These are phyloP conservation scores for Ranitomeya imitator DNA, from an alignment of 2,113 vertebrate species.

Conservation along the genomic window DNA sequence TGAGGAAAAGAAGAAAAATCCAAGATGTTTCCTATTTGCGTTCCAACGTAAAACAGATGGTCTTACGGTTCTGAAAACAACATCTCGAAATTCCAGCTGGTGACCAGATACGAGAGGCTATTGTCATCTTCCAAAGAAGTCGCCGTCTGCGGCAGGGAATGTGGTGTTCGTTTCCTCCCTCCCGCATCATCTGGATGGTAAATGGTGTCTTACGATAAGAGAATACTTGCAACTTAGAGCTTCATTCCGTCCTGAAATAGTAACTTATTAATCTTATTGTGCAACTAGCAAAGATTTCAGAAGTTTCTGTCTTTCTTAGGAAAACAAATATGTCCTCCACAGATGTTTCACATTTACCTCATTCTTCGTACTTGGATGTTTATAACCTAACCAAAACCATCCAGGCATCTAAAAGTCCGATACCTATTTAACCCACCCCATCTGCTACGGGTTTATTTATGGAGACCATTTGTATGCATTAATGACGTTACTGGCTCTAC, in stretches of 20 bases:
- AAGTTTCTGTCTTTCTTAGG: constrained; percentile 8
- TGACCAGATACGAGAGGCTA: constrained; percentile 63
- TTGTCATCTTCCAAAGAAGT: constrained; percentile 64
- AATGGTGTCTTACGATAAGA: constrained; percentile 60
- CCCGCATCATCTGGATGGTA: constrained; percentile 47
- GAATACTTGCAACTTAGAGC: constrained; percentile 58
- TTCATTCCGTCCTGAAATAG: constrained; percentile 17
- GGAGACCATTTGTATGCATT: background rate
- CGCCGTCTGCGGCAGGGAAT: constrained; percentile 62
- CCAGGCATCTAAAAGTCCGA: constrained; percentile 12
- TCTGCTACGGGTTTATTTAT: constrained; percentile 42
- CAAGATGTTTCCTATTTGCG: background rate
- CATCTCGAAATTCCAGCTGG: constrained; percentile 61
- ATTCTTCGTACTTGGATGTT: constrained; percentile 41
- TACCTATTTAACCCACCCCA: constrained; percentile 20
- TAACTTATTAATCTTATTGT: constrained; percentile 55
- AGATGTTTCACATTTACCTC: constrained; percentile 39
- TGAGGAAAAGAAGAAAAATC: background rate
- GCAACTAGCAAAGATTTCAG: constrained; percentile 51
- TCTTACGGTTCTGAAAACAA: constrained; percentile 58
- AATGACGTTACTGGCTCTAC: background rate
- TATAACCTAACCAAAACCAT: constrained; percentile 34
- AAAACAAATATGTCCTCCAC: constrained; percentile 20
- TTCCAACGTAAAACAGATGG: constrained; percentile 44
- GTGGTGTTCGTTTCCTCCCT: constrained; percentile 65